Conservation (phyloP, 2,888 invertebrate species). For the Ischnus inquisitorius region DNA sequence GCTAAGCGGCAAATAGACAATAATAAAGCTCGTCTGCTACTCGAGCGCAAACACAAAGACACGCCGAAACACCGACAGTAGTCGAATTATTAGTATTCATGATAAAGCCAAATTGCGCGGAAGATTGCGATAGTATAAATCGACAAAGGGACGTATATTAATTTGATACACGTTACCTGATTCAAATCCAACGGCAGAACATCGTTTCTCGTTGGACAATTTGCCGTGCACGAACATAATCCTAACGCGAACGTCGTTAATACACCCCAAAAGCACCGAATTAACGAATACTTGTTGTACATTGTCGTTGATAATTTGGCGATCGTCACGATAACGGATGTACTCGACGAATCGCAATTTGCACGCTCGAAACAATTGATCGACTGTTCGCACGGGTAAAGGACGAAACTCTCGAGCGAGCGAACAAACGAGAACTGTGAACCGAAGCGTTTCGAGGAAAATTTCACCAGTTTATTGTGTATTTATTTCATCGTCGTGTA, state of each 20-base stretch:
- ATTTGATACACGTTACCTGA: conserved; percentile 61
- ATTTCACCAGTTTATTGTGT: conserved; percentile 13
- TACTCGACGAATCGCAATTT: background rate
- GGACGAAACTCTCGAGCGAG: background rate
- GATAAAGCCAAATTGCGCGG: conserved; percentile 1
- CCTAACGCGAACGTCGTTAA: conserved; percentile 42
- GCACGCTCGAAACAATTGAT: conserved; percentile 1
- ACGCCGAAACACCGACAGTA: conserved; percentile 13
- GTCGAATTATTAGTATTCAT: conserved; percentile 33
- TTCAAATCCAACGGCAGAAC: conserved; percentile 66
- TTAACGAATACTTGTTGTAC: conserved; percentile 1
- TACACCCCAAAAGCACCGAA: conserved; percentile 7
- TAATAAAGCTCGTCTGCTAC: background rate
- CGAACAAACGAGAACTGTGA: conserved; percentile 27
- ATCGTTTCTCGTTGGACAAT: conserved; percentile 67
- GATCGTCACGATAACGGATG: background rate
- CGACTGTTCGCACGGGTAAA: background rate
- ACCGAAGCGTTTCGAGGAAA: conserved; percentile 20
- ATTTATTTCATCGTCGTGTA: background rate
- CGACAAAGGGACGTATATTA: conserved; percentile 20
- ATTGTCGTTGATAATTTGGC: conserved; percentile 10
- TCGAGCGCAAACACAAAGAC: background rate
- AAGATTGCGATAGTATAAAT: background rate
- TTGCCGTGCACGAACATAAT: conserved; percentile 49
- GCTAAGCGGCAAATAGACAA: conserved; percentile 22